phyloP scores from a whole-genome alignment of 2,797 vertebrate genomes.

The Peromyscus eremicus region DNA sequence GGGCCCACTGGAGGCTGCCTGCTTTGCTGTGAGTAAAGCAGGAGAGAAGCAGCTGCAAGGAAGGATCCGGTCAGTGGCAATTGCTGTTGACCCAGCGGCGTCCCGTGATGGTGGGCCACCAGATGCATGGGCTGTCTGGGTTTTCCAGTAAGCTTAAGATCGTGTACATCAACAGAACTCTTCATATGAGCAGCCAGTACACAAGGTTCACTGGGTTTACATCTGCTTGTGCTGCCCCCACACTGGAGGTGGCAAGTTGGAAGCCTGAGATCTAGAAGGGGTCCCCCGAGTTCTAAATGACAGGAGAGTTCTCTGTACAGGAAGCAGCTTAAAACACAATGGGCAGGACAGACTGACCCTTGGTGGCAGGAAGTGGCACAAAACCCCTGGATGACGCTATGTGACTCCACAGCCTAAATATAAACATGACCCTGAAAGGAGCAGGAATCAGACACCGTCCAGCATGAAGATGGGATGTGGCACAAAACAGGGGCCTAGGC shows the following conservation, averaged over 20 bases:
- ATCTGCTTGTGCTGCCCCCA: neutral
- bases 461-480: no score
- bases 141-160: neutral
- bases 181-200: neutral
- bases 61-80: neutral
- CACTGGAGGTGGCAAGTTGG: neutral
- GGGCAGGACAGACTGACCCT: neutral
- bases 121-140: neutral
- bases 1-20: neutral
- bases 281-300: neutral
- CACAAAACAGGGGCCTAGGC: neutral
- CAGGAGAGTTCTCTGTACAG: neutral
- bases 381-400: neutral
- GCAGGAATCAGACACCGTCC: neutral
- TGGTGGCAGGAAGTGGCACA: neutral
- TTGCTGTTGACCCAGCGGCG: neutral
- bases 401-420: neutral
- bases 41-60: neutral
- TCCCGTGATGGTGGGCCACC: neutral
- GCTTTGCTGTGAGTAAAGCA: neutral
- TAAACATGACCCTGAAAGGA: neutral
- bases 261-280: neutral
- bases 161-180: neutral
- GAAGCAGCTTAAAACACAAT: neutral
- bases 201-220: neutral